A percentile compares a stretch with the other conserved stretches of the same genome.
Evolutionary conservation across 2,888 invertebrate species (phyloP).

Genomic region (Polietes domitor): DNA sequence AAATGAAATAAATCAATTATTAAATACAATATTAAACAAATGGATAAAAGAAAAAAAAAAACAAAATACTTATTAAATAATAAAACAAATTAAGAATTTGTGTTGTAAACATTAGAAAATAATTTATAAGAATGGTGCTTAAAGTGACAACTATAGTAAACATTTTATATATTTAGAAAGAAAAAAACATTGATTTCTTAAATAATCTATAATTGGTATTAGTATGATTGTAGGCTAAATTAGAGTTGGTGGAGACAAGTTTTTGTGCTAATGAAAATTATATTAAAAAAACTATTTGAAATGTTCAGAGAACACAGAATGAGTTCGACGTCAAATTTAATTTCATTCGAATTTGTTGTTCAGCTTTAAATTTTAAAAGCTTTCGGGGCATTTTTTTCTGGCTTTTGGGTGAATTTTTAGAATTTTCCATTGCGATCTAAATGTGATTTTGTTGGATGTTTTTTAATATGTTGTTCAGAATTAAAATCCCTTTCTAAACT

Average conservation of each 20-base stretch:
- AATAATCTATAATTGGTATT: not conserved
- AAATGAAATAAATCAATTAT: constrained; percentile 58
- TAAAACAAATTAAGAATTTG: constrained; percentile 38
- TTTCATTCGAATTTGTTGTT: too few relatives aligned
- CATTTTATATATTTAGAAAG: not conserved
- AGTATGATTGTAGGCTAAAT: constrained; percentile 5
- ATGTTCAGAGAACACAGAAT: too few relatives aligned
- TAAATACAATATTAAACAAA: constrained; percentile 38
- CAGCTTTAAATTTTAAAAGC: too few relatives aligned
- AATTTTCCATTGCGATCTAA: too few relatives aligned
- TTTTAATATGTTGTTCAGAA: too few relatives aligned
- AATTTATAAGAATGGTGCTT: constrained; percentile 30
- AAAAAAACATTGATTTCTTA: not conserved
- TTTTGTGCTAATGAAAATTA: not conserved
- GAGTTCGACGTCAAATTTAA: too few relatives aligned
- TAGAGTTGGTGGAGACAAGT: not conserved
- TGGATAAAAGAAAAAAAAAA: constrained; percentile 68
- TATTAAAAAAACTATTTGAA: not conserved
- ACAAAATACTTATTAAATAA: constrained; percentile 28
- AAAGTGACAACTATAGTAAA: constrained; percentile 2
- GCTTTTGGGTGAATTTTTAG: too few relatives aligned
- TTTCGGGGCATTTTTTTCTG: too few relatives aligned
- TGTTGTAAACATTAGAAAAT: constrained; percentile 36
- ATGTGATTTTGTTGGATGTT: too few relatives aligned
- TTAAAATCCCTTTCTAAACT: too few relatives aligned